These are phyloP conservation scores for Drosophila siamana DNA, from an alignment of 2,888 invertebrate species.

Conservation along the genomic window DNA sequence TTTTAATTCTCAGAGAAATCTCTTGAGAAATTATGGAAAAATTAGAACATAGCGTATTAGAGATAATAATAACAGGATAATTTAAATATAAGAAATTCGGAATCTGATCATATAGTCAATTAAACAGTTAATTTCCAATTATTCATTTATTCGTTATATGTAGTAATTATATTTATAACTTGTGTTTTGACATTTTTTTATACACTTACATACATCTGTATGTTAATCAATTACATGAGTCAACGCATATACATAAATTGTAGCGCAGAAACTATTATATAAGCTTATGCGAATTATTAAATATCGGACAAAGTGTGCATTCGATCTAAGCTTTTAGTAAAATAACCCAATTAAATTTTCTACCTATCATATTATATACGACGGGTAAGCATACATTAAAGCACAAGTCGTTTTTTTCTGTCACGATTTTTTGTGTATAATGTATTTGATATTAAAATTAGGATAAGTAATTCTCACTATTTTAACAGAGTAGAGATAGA, in stretches of 20 bases:
- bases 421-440: no score
- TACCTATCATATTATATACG: not conserved
- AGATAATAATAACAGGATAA: no score
- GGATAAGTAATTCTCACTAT: not conserved
- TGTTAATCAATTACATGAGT: not conserved
- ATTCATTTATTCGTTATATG: constrained; percentile 57
- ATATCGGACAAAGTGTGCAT: not conserved
- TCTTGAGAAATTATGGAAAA: no score
- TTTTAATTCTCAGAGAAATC: no score
- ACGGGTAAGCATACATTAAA: not conserved
- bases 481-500: not conserved
- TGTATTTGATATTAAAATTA: not conserved
- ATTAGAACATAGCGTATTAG: no score
- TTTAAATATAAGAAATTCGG: no score
- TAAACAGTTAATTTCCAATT: constrained; percentile 18
- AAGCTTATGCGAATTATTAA: not conserved
- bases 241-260: not conserved
- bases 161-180: constrained; percentile 56
- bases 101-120: not conserved
- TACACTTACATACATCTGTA: not conserved
- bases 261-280: not conserved
- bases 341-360: not conserved
- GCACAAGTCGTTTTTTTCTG: no score
- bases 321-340: no score
- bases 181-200: constrained; percentile 40